Evolutionary conservation across 2,888 invertebrate species (phyloP), one percentile per base, ranked within the genome.

Genomic region (Scrobipalpa costella): DNA sequence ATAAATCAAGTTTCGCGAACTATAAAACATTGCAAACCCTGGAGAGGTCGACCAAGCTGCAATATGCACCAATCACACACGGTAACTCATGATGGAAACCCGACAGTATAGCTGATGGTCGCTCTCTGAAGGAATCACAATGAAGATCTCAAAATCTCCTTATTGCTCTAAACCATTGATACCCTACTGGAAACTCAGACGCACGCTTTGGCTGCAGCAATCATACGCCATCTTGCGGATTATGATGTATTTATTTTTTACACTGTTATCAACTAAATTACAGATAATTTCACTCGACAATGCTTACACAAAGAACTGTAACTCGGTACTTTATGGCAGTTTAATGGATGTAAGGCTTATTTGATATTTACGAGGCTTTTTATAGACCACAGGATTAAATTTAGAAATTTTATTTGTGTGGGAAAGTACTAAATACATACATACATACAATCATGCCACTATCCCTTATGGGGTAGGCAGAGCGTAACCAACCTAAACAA

Each of bases 191-290:
- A 57, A 59, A 64, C 57, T 63, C 57, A 67, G 64, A 63, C 64
- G 66, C 36, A 66, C 68, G 68, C 63, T 64, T 67, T 67, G 64
- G 65, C 67, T 65, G 66, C 64, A 68, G 71, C 73, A 73, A 75
- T 73, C 71, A 72, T 64, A 63, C 61, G 62, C 67, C 65, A 69
- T 72, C 69, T 67, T 68, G 64, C 60, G 71, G 75, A 79, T 78
- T 75, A 76, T 76, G 74, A 71, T 73, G 76, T 80, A 77, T 79
- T 79, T 78, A 76, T 77, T 80, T 79, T 81, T 82, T 80, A 76
- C 72, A 68, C 64, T 67, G 71, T 71, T 70, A 74, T 75, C 71
- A 73, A 73, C 73, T 75, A 78, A 80, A 80, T 82, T 78, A 78
- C 69, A 69, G 74, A 77, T 80, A 82, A 82, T 82, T 66, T 61